Conservation (phyloP, 2,797 vertebrate species). For the Hylomyscus alleni region DNA sequence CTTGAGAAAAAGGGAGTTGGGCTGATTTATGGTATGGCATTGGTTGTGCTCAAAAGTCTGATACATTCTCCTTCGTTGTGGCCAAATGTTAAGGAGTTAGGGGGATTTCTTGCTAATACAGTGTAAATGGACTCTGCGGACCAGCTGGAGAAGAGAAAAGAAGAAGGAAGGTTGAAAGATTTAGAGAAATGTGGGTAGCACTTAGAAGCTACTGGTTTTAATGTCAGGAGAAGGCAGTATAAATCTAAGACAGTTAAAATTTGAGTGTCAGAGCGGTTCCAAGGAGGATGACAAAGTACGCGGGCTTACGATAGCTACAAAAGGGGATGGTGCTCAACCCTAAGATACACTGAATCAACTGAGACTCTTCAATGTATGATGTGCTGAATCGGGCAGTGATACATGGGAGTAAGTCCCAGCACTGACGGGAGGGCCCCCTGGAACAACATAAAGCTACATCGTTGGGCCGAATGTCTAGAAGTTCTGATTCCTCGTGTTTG, state of each 20-base stretch:
- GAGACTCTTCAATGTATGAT: neutral
- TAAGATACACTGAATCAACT: neutral
- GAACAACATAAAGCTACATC: neutral
- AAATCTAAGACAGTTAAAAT: neutral
- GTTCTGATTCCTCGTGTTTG: neutral
- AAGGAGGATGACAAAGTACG: neutral
- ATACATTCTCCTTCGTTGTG: neutral
- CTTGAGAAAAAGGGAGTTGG: slow-evolving; percentile 28
- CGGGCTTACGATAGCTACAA: neutral
- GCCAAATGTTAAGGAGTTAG: slow-evolving; percentile 56
- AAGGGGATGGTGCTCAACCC: neutral
- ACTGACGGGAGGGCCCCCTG: neutral
- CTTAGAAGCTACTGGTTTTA: slow-evolving; percentile 15
- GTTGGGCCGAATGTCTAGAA: neutral
- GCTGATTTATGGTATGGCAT: slow-evolving; percentile 25
- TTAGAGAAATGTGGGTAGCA: neutral
- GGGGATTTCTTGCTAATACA: slow-evolving; percentile 7
- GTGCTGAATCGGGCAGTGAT: neutral
- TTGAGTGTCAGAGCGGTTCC: neutral
- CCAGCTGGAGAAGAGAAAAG: neutral
- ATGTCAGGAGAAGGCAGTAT: neutral
- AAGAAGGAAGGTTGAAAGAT: neutral
- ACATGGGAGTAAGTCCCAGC: neutral
- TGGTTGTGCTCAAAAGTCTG: slow-evolving; percentile 28
- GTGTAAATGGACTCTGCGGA: slow-evolving; percentile 25